These are phyloP conservation scores for Linurgus olivaceus DNA, from an alignment of 2,797 vertebrate species.

Conservation along the genomic window DNA sequence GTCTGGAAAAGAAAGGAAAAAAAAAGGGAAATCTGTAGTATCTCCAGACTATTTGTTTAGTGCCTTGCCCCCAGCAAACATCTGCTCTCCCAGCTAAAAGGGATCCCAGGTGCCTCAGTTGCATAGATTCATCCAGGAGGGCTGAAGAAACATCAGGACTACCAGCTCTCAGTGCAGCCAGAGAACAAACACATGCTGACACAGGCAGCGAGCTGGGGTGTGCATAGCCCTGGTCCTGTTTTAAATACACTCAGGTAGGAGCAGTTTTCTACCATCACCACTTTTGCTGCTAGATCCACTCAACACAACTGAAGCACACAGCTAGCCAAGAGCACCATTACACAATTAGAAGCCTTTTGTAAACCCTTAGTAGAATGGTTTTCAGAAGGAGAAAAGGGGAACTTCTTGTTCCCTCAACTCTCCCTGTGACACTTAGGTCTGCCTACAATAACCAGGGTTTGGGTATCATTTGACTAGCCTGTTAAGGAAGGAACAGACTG, in stretches of 20 bases:
- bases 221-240: not conserved
- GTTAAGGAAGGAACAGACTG: not conserved
- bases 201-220: not conserved
- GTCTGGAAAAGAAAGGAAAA: constrained; percentile 76
- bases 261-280: not conserved
- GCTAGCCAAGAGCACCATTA: not conserved
- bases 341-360: not conserved
- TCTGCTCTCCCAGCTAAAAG: not conserved
- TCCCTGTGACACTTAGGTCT: not conserved
- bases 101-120: not conserved
- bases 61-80: not conserved
- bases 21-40: not conserved
- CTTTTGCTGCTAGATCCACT: not conserved
- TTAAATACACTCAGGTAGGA: not conserved
- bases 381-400: not conserved
- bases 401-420: not conserved
- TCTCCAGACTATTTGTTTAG: not conserved
- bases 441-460: not conserved
- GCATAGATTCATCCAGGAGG: not conserved
- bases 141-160: not conserved
- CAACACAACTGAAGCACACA: not conserved
- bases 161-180: not conserved
- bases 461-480: not conserved
- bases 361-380: not conserved
- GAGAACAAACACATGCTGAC: not conserved